These are phyloP conservation scores for Pristionchus fissidentatus DNA, from an alignment of 2,888 invertebrate genomes.

Conservation along the genomic window DNA sequence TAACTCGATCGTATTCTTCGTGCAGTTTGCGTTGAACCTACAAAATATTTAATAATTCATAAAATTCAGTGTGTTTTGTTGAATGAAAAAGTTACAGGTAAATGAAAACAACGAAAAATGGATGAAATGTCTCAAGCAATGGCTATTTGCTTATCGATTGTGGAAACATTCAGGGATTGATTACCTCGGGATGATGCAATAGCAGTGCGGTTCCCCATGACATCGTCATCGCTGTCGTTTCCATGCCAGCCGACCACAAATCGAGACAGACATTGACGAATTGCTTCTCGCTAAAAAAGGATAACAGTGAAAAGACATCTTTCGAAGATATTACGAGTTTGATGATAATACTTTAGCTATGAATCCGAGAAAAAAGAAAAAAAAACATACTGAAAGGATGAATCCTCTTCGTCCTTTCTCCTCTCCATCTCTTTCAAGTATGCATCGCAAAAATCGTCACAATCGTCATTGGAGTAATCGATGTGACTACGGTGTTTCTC, in stretches of 20 bases:
- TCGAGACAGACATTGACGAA: conserved; percentile 53
- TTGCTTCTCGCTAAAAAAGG: conserved; percentile 30
- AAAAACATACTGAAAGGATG: background rate
- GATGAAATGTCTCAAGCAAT: background rate
- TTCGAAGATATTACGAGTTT: too few species aligned
- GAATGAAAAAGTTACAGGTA: too few species aligned
- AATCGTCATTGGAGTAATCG: conserved; percentile 38
- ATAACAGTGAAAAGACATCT: too few species aligned
- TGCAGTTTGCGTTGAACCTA: conserved; percentile 53
- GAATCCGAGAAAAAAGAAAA: background rate
- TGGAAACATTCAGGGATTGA: background rate
- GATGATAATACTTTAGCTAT: background rate
- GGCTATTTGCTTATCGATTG: background rate
- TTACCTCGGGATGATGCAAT: conserved; percentile 50
- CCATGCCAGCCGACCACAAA: conserved; percentile 64
- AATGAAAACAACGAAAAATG: too few species aligned
- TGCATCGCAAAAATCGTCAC: conserved; percentile 38
- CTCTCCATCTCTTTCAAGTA: conserved; percentile 47
- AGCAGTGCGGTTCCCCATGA: conserved; percentile 59
- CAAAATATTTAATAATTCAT: background rate
- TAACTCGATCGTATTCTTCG: conserved; percentile 55
- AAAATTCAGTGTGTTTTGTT: too few species aligned
- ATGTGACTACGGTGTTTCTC: conserved; percentile 1
- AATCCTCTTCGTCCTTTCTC: background rate
- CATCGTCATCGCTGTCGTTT: conserved; percentile 61